Evolutionary conservation across 2,113 vertebrate species (phyloP), one percentile per base, ranked within the genome.

Genomic region (Parus major): DNA sequence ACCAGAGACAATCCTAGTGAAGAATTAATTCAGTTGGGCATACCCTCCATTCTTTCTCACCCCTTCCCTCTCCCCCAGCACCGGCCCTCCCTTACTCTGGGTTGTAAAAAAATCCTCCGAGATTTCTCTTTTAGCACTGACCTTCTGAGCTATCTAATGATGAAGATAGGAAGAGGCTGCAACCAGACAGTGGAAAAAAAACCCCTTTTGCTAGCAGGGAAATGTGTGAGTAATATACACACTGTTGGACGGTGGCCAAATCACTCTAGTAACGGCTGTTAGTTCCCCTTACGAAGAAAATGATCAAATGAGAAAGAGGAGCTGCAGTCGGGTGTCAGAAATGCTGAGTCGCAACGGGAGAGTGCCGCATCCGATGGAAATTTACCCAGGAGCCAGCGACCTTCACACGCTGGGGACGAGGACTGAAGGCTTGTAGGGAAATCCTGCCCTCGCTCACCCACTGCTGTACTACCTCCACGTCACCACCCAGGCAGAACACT

Each of bases 341-440:
- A 88, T 80, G 96, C 95, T 95, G 95, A 96, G 89, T 93, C 25
- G 87, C 83, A 83, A 29, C 0, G 4, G 79, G 72, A 94, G 61
- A 95, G 60, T 96, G 95, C 94, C 42, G 93, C 95, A 96, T 88
- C 72, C 2, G 2, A 81, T 96, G 97, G 97, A 97, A 97, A 97
- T 95, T 97, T 93, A 96, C 91, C 86, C 86, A 63, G 78, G 73
- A 95, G 90, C 92, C 90, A 41, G 70, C 1, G 93, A 96, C 85
- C 76, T 96, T 96, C 81, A 88, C 66, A 92, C 0, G 1, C 86
- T 50, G 70, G 44, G 76, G 69, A 95, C 0, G 7, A 87, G 63
- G 41, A 86, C 46, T 2, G 0, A 78, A 41, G 71, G 63, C 42
- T 92, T 50, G 57, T 28, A 60, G 76, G 85, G 88, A 86, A 79